These are phyloP conservation scores for Reticulitermes lucifugus DNA, from an alignment of 2,888 invertebrate genomes.

Conservation along the genomic window DNA sequence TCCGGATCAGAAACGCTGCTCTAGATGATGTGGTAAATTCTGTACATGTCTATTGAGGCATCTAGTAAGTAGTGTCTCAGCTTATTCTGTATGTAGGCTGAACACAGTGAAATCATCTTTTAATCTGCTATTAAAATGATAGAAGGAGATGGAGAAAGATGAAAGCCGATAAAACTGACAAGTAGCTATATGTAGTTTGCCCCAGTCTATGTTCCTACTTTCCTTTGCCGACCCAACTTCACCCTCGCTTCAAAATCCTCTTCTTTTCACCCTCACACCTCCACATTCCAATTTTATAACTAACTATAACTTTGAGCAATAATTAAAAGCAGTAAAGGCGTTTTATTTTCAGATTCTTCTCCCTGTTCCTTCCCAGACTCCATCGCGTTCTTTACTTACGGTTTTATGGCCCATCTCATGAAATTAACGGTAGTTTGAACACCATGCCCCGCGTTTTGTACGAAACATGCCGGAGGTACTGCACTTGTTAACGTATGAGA, in stretches of 20 bases:
- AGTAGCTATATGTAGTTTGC: slow-evolving; percentile 7
- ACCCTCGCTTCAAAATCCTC: neutral
- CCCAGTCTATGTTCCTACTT: neutral
- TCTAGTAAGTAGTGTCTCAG: neutral
- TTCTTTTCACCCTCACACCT: neutral
- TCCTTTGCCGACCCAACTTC: neutral
- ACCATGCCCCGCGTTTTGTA: neutral
- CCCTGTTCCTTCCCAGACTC: neutral
- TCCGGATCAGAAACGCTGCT: too few relatives aligned
- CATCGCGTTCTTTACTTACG: neutral
- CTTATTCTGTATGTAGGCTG: neutral
- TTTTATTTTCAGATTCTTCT: slow-evolving; percentile 5
- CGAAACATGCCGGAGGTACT: neutral
- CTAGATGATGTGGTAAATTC: neutral
- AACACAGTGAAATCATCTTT: slow-evolving; percentile 7
- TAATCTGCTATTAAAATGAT: slow-evolving; percentile 34
- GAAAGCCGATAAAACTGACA: slow-evolving; percentile 34
- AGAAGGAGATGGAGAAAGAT: neutral
- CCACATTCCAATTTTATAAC: slow-evolving; percentile 9
- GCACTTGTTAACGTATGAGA: neutral
- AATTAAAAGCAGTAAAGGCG: slow-evolving; percentile 17
- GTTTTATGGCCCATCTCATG: neutral
- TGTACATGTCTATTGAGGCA: neutral
- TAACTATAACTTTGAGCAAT: slow-evolving; percentile 19
- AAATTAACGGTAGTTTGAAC: neutral